phyloP scores from a whole-genome alignment of 2,888 invertebrate species.

The Drosophila parthenogenetica region DNA sequence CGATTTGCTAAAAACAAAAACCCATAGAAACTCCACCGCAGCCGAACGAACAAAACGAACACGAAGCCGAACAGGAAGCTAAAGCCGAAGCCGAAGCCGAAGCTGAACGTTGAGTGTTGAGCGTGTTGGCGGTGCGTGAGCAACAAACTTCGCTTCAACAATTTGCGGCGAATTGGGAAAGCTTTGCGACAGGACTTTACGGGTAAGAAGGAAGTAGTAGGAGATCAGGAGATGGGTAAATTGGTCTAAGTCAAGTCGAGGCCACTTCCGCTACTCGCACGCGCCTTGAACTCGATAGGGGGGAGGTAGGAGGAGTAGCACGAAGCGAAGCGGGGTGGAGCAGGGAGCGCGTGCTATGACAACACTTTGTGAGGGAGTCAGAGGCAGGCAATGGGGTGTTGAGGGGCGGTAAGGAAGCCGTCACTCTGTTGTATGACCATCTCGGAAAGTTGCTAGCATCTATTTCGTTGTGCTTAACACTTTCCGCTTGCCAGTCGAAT shows the following conservation, averaged over 20 bases:
- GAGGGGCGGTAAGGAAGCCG: too few species aligned
- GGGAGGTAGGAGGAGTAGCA: neutral
- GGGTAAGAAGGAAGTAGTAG: too few species aligned
- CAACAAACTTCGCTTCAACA: conserved; percentile 52
- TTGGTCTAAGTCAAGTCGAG: conserved; percentile 48
- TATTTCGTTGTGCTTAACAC: conserved; percentile 75
- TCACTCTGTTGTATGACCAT: conserved; percentile 22
- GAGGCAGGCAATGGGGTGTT: neutral
- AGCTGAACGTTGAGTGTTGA: conserved; percentile 22
- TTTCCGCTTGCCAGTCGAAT: conserved; percentile 67
- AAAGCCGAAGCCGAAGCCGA: conserved; percentile 14
- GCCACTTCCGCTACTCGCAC: conserved; percentile 49
- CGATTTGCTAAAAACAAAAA: conserved; percentile 66
- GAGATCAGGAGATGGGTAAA: conserved; percentile 1
- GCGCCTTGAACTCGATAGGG: conserved; percentile 32
- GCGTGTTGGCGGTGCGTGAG: conserved; percentile 37
- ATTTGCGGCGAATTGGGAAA: conserved; percentile 67
- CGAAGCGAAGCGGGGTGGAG: neutral
- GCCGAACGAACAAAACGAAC: neutral
- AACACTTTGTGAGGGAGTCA: conserved; percentile 21
- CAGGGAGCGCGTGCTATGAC: conserved; percentile 13
- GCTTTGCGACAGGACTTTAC: conserved; percentile 18
- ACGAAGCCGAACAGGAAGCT: conserved; percentile 5
- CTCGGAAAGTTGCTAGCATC: conserved; percentile 69
- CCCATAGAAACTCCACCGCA: conserved; percentile 23